Conservation (phyloP, 1,140 invertebrate species). For the Meloidogyne hapla region DNA sequence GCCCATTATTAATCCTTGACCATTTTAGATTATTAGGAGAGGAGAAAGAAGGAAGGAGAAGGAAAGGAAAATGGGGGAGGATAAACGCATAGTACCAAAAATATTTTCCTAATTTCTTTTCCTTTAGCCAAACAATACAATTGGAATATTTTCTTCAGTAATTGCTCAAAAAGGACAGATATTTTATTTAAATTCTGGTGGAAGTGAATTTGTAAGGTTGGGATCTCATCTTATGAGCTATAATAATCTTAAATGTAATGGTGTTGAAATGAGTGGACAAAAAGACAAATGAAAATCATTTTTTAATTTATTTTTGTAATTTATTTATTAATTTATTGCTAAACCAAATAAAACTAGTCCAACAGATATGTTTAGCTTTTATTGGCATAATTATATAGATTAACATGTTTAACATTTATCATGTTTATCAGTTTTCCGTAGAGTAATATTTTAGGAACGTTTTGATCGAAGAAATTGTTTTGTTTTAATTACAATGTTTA, state of each 20-base stretch:
- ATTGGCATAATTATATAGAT: neutral
- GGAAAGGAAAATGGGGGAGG: too few species aligned
- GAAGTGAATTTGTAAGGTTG: conserved; percentile 40
- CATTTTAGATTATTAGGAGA: too few species aligned
- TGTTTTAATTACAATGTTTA: too few species aligned
- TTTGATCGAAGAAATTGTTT: too few species aligned
- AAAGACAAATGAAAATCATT: neutral
- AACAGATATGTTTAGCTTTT: neutral
- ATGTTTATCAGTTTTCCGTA: too few species aligned
- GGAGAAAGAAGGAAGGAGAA: too few species aligned
- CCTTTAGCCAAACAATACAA: conserved; percentile 36
- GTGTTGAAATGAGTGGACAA: too few species aligned
- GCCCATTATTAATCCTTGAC: too few species aligned
- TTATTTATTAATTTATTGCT: neutral
- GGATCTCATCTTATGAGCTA: neutral
- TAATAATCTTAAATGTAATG: too few species aligned
- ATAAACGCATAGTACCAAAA: too few species aligned
- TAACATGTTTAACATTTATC: too few species aligned
- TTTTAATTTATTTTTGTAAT: neutral
- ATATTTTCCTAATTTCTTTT: neutral
- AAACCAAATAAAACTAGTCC: neutral
- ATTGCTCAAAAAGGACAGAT: conserved; percentile 35
- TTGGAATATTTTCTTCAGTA: conserved; percentile 31
- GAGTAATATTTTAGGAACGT: too few species aligned
- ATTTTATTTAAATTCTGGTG: conserved; percentile 37